Evolutionary conservation across 2,888 invertebrate genomes (phyloP).

Genomic region (Callimorpha dominula): DNA sequence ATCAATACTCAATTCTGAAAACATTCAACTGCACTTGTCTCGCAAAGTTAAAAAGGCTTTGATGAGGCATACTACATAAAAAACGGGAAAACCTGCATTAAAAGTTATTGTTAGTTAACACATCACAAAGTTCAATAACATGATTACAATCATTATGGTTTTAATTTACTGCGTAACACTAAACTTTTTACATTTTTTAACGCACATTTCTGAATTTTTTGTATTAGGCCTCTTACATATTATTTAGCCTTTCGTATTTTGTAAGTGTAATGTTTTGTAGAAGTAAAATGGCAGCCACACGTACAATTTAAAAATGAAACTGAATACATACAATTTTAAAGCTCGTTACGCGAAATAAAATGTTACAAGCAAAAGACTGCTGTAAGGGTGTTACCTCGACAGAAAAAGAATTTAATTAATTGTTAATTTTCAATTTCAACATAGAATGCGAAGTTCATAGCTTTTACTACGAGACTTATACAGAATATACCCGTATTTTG

Average conservation of each 20-base stretch:
- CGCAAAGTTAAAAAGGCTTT: background rate
- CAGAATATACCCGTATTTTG: constrained; percentile 25
- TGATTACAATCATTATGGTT: background rate
- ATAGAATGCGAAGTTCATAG: background rate
- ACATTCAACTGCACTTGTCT: background rate
- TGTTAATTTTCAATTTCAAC: background rate
- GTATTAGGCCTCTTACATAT: constrained; percentile 2
- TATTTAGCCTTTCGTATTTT: background rate
- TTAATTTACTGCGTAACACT: background rate
- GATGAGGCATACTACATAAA: background rate
- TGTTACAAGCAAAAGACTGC: background rate
- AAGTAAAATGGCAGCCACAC: background rate
- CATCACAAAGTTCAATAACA: background rate
- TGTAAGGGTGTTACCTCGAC: background rate
- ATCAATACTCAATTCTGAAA: background rate
- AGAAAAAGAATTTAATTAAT: background rate
- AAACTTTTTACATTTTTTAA: background rate
- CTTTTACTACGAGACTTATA: background rate
- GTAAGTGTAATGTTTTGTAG: background rate
- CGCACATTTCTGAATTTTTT: background rate
- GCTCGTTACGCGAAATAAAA: background rate
- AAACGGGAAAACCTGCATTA: background rate
- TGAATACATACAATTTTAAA: background rate
- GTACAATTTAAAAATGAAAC: background rate
- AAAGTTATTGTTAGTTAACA: background rate